phyloP scores from a whole-genome alignment of 1,140 invertebrate genomes.

The Pollicipes pollicipes region DNA sequence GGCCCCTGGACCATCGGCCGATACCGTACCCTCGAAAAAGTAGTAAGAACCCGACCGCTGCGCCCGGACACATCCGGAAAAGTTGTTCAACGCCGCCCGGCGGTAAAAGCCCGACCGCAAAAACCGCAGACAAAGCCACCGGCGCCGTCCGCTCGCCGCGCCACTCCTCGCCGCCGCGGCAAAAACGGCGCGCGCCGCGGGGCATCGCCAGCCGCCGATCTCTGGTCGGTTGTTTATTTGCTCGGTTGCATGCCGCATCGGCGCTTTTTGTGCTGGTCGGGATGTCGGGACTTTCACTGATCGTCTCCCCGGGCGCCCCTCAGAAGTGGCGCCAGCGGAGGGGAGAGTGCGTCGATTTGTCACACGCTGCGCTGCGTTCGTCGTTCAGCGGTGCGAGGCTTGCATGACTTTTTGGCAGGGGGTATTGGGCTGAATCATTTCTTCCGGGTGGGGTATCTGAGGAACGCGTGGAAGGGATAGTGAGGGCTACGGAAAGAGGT shows the following conservation, averaged over 20 bases:
- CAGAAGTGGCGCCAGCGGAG: background rate
- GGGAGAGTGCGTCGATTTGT: background rate
- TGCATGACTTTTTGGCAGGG: no score
- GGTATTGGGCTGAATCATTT: no score
- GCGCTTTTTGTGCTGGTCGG: background rate
- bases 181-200: background rate
- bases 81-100: no score
- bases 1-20: no score
- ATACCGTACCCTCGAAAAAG: no score
- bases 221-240: slow-evolving; percentile 2
- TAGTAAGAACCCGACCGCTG: no score
- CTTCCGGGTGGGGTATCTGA: no score
- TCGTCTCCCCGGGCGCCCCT: background rate
- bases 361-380: background rate
- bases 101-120: background rate
- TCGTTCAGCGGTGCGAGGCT: no score
- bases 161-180: background rate
- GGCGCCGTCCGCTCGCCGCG: no score
- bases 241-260: background rate
- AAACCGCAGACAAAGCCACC: background rate
- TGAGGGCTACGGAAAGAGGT: no score
- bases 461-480: no score
- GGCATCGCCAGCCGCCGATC: background rate
- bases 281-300: background rate
- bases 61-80: no score